These are phyloP conservation scores for Petrocephalus zakoni DNA, from an alignment of 2,113 vertebrate species.

Conservation along the genomic window DNA sequence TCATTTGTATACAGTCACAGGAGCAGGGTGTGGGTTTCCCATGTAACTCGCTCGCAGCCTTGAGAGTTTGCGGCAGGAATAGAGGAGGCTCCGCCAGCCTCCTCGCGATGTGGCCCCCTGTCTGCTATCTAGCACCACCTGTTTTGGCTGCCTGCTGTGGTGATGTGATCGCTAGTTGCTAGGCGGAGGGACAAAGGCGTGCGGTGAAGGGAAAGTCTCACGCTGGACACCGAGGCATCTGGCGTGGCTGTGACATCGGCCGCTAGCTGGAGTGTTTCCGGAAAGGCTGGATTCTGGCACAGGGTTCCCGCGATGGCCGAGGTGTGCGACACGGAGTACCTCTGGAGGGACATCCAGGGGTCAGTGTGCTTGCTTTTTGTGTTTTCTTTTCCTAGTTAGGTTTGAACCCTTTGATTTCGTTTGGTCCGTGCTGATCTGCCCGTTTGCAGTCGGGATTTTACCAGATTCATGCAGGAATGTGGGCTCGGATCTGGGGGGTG, in stretches of 20 bases:
- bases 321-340: slow-evolving; percentile 54
- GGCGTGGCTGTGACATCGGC: not conserved
- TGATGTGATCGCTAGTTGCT: slow-evolving; percentile 28
- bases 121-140: not conserved
- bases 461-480: not conserved
- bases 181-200: not conserved
- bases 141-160: slow-evolving; percentile 22
- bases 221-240: not conserved
- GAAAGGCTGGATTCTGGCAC: slow-evolving; percentile 22
- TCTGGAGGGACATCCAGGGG: slow-evolving; percentile 66
- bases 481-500: not conserved
- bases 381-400: not conserved
- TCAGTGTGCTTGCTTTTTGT: slow-evolving; percentile 42
- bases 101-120: not conserved
- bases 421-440: not conserved
- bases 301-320: slow-evolving; percentile 39
- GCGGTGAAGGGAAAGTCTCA: not conserved
- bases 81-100: not conserved
- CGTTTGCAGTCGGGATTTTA: not conserved
- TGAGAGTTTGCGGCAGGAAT: not conserved
- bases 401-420: not conserved
- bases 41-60: not conserved
- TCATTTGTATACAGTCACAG: slow-evolving; percentile 59
- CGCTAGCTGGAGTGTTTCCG: not conserved
- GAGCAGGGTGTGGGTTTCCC: slow-evolving; percentile 28